Evolutionary conservation across 2,888 invertebrate species (phyloP).

Genomic region (Scelioninae gen. 1): DNA sequence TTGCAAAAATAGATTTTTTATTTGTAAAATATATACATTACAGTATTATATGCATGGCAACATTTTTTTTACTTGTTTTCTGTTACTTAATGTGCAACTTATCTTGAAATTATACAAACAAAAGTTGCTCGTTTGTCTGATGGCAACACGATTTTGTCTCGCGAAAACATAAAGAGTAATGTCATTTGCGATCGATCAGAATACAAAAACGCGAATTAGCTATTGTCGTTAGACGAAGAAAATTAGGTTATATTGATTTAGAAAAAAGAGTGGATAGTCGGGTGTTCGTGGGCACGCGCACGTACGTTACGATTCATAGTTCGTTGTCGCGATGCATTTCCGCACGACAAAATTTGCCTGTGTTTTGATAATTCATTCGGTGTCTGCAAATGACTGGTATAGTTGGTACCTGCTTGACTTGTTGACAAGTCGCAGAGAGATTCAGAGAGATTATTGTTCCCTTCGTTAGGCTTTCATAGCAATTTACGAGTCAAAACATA

Average conservation of each 20-base stretch:
- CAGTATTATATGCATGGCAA: too few species aligned
- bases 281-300: neutral
- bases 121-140: too few species aligned
- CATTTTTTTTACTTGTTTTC: too few species aligned
- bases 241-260: slow-evolving; percentile 36
- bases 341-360: neutral
- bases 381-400: slow-evolving; percentile 7
- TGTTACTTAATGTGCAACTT: too few species aligned
- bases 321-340: neutral
- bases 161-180: too few species aligned
- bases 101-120: too few species aligned
- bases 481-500: slow-evolving; percentile 1
- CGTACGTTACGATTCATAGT: neutral
- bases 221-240: neutral
- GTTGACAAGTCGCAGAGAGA: slow-evolving; percentile 49
- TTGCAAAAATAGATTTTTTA: too few species aligned
- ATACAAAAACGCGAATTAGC: neutral
- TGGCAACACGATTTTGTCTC: too few species aligned
- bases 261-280: neutral
- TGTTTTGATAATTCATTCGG: slow-evolving; percentile 4
- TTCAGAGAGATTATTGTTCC: slow-evolving; percentile 30
- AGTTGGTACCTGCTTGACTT: too few species aligned
- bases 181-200: too few species aligned
- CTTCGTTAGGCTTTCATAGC: slow-evolving; percentile 25
- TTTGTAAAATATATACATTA: too few species aligned